These are phyloP conservation scores for Zaprionus capensis DNA, from an alignment of 1,140 invertebrate species.

Conservation along the genomic window DNA sequence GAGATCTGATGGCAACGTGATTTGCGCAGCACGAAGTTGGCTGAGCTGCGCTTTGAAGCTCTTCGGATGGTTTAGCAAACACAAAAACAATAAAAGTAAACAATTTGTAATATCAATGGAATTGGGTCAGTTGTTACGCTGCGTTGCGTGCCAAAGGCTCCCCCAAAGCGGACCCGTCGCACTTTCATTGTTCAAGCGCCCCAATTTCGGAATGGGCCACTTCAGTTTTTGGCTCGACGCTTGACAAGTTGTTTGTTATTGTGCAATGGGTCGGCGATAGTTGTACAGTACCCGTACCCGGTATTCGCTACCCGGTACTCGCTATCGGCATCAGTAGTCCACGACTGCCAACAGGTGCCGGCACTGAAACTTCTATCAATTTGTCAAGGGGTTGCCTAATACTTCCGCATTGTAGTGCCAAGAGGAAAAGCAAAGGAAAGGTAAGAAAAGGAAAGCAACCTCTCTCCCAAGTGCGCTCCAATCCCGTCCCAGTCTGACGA, in stretches of 20 bases:
- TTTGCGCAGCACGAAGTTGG: neutral
- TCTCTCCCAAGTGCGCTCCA: conserved; percentile 1
- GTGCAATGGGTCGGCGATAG: neutral
- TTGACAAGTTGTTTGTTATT: conserved; percentile 63
- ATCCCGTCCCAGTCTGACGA: conserved; percentile 16
- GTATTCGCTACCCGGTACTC: conserved; percentile 7
- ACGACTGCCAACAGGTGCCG: conserved; percentile 19
- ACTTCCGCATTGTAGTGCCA: conserved; percentile 43
- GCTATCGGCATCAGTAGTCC: neutral
- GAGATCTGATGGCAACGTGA: neutral
- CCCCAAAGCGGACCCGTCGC: conserved; percentile 17
- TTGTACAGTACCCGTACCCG: conserved; percentile 4
- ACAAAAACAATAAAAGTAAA: conserved; percentile 52
- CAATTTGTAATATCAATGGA: conserved; percentile 63
- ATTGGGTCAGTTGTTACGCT: conserved; percentile 75
- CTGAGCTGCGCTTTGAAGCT: conserved; percentile 1
- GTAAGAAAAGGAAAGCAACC: neutral
- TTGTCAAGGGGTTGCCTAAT: conserved; percentile 35
- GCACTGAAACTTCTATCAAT: conserved; percentile 46
- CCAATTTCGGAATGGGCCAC: conserved; percentile 56
- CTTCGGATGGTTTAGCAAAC: conserved; percentile 38
- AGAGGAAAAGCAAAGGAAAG: conserved; percentile 16
- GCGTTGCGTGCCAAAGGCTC: conserved; percentile 61
- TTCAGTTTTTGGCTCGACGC: conserved; percentile 55
- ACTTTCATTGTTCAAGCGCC: conserved; percentile 67